Base-by-base conservation (phyloP, 2,888 invertebrate genomes). In the Eupithecia subfuscata region DNA sequence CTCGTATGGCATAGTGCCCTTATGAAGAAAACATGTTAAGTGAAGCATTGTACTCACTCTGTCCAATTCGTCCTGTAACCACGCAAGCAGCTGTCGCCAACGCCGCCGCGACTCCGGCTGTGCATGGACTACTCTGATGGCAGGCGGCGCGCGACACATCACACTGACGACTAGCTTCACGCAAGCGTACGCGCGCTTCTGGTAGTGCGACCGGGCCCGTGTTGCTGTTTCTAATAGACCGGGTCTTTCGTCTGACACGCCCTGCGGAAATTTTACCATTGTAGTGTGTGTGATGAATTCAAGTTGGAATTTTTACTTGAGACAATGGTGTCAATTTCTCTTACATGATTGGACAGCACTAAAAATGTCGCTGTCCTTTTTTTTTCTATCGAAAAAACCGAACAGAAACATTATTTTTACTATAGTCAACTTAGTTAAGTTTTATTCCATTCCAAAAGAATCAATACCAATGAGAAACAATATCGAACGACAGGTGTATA, bases 181-280 rank as follows among this genome's bases (percentile, higher is more conserved):
- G 94, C 99, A 99, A 92, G 99, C 98, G 95, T 99, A 99, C 80
- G 99, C 98, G 81, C 99, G 96, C 94, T 99, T 99, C 92, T 99
- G 99, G 93, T 99, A 98, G 93, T 99, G 98, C 80, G 97, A 98
- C 92, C 98, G 99, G 76, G 98, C 97, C 78, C 98, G 96, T 84
- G 97, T 96, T 87, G 99, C 98, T 75, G 98, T 99, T 88, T 99
- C 99, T 84, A 99, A 96, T 73, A 99, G 95, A 0, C 99, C 99
- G 85, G 99, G 98, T 65, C 98, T 96, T 87, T 99, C 95, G 77
- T 94, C 94, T 2, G 93, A 93, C 70, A 94, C 92, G 74, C 95
- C 94, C 95, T 94, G 84, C 0, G 34, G 34, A 65, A 11, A 11
- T n/a, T 60, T 65, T 43, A 34, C 18, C 4, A 64, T 64, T 34